phyloP scores from a whole-genome alignment of 2,888 invertebrate species.

The Nowickia ferox region DNA sequence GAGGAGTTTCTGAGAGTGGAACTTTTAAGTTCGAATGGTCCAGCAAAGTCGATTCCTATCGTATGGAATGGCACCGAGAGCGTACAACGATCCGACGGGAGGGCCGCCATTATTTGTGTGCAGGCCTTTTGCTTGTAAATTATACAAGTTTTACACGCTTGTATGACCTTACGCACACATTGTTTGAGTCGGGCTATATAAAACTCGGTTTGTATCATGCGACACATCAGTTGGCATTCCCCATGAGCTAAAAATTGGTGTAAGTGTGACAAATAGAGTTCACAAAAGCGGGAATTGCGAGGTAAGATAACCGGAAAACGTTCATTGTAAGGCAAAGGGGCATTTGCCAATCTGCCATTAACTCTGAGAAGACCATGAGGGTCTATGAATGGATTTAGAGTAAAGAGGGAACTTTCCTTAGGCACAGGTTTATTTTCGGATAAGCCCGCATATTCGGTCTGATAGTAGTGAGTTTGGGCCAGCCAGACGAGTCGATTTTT shows the following conservation, averaged over 20 bases:
- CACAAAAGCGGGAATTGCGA: background rate
- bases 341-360: too few relatives aligned
- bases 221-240: background rate
- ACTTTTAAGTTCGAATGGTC: background rate
- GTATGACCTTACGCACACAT: background rate
- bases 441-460: too few relatives aligned
- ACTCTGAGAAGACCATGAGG: too few relatives aligned
- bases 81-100: background rate
- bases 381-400: too few relatives aligned
- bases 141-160: background rate
- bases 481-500: too few relatives aligned
- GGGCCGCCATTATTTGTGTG: background rate
- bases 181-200: constrained; percentile 15
- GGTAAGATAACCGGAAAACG: background rate
- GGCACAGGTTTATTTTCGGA: too few relatives aligned
- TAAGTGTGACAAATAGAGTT: background rate
- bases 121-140: background rate
- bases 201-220: constrained; percentile 20
- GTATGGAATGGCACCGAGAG: background rate
- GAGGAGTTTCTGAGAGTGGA: background rate
- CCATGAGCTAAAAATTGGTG: background rate
- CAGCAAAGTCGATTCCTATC: constrained; percentile 3
- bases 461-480: too few relatives aligned
- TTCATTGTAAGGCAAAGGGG: too few relatives aligned
- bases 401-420: too few relatives aligned